These are phyloP conservation scores for Molossus alvarezi DNA, from an alignment of 2,797 vertebrate species.

Conservation along the genomic window DNA sequence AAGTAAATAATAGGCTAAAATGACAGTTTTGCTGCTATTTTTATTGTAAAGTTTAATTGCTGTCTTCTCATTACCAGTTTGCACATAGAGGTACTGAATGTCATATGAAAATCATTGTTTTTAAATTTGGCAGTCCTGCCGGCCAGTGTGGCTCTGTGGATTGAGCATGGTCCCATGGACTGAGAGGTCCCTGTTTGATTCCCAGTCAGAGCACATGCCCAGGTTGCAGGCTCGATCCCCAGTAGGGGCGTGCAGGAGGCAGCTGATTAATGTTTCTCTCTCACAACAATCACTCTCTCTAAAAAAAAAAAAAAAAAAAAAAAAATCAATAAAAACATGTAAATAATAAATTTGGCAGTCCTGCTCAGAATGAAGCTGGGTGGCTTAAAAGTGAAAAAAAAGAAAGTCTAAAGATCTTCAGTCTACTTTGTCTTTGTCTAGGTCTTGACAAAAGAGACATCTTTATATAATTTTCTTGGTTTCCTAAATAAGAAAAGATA, in stretches of 20 bases:
- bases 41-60: neutral
- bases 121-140: neutral
- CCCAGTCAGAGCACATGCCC: too few species aligned
- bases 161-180: too few species aligned
- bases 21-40: neutral
- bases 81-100: neutral
- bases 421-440: constrained; percentile 15
- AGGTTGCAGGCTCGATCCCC: too few species aligned
- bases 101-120: constrained; percentile 31
- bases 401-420: neutral
- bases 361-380: neutral
- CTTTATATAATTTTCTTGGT: constrained; percentile 23
- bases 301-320: too few species aligned
- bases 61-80: constrained; percentile 24
- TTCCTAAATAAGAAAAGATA: constrained; percentile 31
- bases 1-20: constrained; percentile 44
- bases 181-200: too few species aligned
- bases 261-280: too few species aligned
- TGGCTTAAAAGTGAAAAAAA: constrained; percentile 17
- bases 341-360: neutral
- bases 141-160: too few species aligned
- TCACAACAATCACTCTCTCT: too few species aligned
- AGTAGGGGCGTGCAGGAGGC: too few species aligned
- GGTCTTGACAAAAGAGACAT: constrained; percentile 3
- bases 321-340: too few species aligned